Conservation (phyloP, 2,113 vertebrate genomes). For the Xenopus laevis region DNA sequence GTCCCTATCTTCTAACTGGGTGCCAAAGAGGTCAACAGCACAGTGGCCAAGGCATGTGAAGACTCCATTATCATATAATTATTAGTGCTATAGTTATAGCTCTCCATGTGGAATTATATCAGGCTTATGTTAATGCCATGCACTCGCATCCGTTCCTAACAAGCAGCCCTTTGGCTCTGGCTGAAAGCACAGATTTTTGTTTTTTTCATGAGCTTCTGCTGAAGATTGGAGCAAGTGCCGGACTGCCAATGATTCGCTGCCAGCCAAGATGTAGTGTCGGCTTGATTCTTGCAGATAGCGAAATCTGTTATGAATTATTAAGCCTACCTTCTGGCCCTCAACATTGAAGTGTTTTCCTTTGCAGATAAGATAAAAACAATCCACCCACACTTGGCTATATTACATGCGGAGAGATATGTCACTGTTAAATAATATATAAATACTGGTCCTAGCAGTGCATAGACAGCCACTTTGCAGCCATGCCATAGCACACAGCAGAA, state of each 20-base stretch:
- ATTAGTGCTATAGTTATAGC: too few species aligned
- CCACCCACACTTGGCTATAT: not conserved
- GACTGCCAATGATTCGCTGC: constrained; percentile 13
- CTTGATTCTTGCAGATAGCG: constrained; percentile 9
- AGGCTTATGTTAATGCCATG: too few species aligned
- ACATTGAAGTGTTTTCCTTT: constrained; percentile 1
- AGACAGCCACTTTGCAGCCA: not conserved
- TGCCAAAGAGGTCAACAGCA: too few species aligned
- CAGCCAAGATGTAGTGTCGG: constrained; percentile 27
- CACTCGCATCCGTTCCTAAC: not conserved
- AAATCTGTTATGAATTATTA: constrained; percentile 32
- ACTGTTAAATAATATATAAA: not conserved
- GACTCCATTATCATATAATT: too few species aligned
- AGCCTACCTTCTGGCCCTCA: constrained; percentile 21
- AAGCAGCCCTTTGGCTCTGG: not conserved
- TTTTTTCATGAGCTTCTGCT: constrained; percentile 22
- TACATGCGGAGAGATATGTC: not conserved
- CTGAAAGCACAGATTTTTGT: not conserved
- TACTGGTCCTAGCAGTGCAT: not conserved
- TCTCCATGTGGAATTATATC: too few species aligned
- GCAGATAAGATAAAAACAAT: constrained; percentile 1
- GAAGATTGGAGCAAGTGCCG: constrained; percentile 14
- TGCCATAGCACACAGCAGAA: not conserved
- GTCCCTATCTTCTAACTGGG: too few species aligned
- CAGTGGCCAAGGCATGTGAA: too few species aligned